phyloP scores from a whole-genome alignment of 2,797 vertebrate species.

The Leptodactylus fallax region DNA sequence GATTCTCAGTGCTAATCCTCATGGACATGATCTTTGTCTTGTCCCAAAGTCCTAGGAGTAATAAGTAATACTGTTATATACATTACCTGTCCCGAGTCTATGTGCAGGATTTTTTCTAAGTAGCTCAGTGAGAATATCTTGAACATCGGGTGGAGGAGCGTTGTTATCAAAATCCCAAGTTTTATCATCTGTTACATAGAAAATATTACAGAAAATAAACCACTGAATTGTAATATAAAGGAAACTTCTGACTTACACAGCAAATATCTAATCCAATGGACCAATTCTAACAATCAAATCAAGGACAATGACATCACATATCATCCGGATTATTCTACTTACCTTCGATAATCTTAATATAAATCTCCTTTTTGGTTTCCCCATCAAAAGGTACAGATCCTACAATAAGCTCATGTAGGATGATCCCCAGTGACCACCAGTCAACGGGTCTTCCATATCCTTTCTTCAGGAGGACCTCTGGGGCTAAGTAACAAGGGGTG shows the following conservation, averaged over 20 bases:
- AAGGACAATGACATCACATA: no score
- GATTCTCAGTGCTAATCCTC: not conserved
- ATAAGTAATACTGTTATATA: not conserved
- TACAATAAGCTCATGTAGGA: not conserved
- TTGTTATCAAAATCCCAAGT: not conserved
- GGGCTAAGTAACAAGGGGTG: no score
- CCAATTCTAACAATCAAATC: no score
- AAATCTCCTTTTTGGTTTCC: not conserved
- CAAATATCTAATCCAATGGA: no score
- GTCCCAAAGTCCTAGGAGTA: no score
- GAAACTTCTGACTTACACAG: no score
- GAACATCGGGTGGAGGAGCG: no score
- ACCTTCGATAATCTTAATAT: not conserved
- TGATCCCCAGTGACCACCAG: not conserved
- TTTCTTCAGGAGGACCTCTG: no score
- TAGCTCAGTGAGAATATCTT: not conserved
- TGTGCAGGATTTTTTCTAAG: not conserved
- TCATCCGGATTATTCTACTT: not conserved
- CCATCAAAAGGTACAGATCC: not conserved
- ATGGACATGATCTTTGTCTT: not conserved
- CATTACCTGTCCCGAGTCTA: not conserved
- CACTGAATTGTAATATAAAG: no score
- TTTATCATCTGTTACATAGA: not conserved
- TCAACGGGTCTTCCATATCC: not conserved
- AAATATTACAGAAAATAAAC: not conserved